Evolutionary conservation across 2,797 vertebrate genomes (phyloP), one percentile per base, ranked within the genome.

Genomic region (Nothura maculosa): DNA sequence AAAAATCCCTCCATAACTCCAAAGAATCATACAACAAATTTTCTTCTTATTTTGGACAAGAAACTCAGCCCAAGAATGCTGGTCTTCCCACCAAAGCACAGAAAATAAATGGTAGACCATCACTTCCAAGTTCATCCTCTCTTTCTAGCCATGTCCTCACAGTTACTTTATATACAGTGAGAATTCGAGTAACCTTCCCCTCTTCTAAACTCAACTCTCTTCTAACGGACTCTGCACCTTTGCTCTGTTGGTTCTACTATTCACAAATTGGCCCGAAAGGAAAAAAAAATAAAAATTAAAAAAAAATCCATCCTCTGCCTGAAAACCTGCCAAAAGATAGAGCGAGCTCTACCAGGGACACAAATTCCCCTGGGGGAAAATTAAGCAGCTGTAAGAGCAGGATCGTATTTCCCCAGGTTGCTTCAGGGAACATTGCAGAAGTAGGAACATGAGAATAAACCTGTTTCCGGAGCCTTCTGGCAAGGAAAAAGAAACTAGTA

Each of bases 391-490:
- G 72, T 69, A 64, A 34, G 66, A 93, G 63, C 48, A 85, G 63
- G 73, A 87, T 89, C 50, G 0, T 8, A 48, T 89, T 94, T 90
- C 95, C 92, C 50, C 12, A 76, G 52, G 81, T 22, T 70, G 87
- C 38, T 84, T 81, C 60, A 52, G 85, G 85, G 81, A 83, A n/a
- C 42, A 4, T 16, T 19, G 55, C 75, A 89, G 87, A 85, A 90
- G 81, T 85, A 80, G 92, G 89, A 87, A 94, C 89, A 96, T 76
- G 93, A 96, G 93, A 95, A 95, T 89, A 87, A 93, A 94, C 60
- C 63, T 73, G 55, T 72, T 95, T 94, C 94, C 85, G 43, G 79
- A 57, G 48, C 66, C 50, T 63, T n/a, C 92, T 94, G 81, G 87
- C 90, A 94, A 85, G 90, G 89, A 90, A 94, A 94, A 89, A 77